Evolutionary conservation across 2,113 vertebrate genomes (phyloP).

Genomic region (Limnothrissa miodon): DNA sequence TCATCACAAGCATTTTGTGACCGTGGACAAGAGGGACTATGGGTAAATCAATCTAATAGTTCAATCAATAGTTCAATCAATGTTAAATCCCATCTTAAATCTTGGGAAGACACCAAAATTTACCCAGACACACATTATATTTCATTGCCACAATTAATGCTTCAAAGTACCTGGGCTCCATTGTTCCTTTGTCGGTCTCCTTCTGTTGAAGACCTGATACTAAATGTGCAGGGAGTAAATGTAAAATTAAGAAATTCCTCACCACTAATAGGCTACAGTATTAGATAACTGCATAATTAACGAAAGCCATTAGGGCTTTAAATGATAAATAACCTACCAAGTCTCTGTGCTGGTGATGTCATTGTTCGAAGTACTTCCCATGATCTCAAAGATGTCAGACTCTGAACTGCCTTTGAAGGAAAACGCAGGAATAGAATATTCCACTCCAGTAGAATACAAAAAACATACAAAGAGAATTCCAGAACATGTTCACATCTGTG

Average conservation of each 20-base stretch:
- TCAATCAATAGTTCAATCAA: too few relatives aligned
- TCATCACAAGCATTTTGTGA: too few relatives aligned
- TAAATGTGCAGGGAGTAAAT: not conserved
- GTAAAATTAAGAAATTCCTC: not conserved
- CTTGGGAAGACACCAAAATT: too few relatives aligned
- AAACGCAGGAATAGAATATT: not conserved
- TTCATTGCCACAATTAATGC: not conserved
- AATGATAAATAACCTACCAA: not conserved
- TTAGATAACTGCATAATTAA: not conserved
- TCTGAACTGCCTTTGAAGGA: not conserved
- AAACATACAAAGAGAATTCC: not conserved
- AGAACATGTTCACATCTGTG: not conserved
- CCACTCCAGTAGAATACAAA: not conserved
- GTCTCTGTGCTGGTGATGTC: not conserved
- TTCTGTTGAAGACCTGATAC: slow-evolving; percentile 23
- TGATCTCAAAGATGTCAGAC: not conserved
- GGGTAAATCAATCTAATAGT: too few relatives aligned
- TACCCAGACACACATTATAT: too few relatives aligned
- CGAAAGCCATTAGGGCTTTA: not conserved
- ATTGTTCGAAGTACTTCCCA: not conserved
- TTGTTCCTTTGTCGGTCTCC: slow-evolving; percentile 24
- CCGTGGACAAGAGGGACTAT: too few relatives aligned
- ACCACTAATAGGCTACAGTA: not conserved
- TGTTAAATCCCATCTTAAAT: too few relatives aligned
- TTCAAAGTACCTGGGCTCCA: slow-evolving; percentile 26